Evolutionary conservation across 2,113 vertebrate genomes (phyloP).

Genomic region (Tympanuchus pallidicinctus): DNA sequence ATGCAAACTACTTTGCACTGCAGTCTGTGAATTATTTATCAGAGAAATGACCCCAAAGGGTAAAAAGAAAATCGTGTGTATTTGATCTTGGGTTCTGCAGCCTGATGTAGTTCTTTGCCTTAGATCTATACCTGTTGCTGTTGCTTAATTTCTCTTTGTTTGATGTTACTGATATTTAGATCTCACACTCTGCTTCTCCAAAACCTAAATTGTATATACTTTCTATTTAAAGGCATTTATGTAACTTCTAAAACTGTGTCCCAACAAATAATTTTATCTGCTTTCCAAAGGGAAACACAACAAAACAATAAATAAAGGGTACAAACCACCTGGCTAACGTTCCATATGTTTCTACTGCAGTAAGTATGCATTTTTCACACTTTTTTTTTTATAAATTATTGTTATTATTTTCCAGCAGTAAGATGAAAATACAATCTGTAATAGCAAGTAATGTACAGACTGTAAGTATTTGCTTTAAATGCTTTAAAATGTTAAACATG

Average conservation of each 20-base stretch:
- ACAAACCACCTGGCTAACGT: background rate
- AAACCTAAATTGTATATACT: background rate
- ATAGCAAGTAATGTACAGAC: background rate
- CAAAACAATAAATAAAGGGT: background rate
- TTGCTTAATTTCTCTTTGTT: conserved; percentile 67
- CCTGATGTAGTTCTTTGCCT: conserved; percentile 67
- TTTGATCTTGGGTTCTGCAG: conserved; percentile 76
- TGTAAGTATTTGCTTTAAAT: conserved; percentile 31
- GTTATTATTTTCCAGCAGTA: background rate
- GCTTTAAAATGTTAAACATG: background rate
- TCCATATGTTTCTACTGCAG: background rate
- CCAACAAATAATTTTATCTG: background rate
- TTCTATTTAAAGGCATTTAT: conserved; percentile 25
- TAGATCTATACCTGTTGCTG: conserved; percentile 75
- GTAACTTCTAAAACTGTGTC: background rate
- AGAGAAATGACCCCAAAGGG: conserved; percentile 80
- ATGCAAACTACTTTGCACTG: conserved; percentile 85
- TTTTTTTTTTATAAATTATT: background rate
- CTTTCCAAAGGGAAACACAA: background rate
- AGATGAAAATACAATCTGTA: background rate
- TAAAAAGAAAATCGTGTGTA: conserved; percentile 69
- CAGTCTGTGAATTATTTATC: conserved; percentile 86
- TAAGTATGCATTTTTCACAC: background rate
- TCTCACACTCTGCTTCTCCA: background rate
- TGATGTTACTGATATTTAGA: conserved; percentile 56